Evolutionary conservation across 2,113 vertebrate species (phyloP), one percentile per base, ranked within the genome.

Genomic region (Colossoma macropomum): DNA sequence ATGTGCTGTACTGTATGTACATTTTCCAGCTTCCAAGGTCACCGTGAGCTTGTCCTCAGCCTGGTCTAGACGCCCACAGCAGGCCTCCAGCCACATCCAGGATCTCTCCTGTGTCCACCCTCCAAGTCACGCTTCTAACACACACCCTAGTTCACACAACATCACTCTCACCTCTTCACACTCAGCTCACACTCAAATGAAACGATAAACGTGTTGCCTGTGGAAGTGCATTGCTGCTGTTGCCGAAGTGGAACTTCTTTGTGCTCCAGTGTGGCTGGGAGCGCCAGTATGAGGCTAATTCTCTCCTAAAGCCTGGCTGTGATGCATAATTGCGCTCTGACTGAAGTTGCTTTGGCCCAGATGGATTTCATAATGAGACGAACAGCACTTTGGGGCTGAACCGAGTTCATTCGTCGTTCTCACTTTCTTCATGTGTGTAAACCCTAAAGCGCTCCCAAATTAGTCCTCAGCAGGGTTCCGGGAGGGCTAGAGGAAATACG

Each of bases 361-460:
- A 69, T 0, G 73, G 78, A 70, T 5, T 81, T 62, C 59, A 75
- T 81, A 85, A 89, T 80, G 77, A 90, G 73, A 78, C 68, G 77
- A 84, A 74, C 63, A 71, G 38, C 34, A n/a, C 76, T 66, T 73
- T 59, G 85, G 30, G 56, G 34, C 56, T 48, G 41, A 85, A 63
- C 48, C 71, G 81, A 62, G 74, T 81, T 88, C 79, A 70, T 84
- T 89, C 84, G 83, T 80, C 81, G 72, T 83, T 72, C 75, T 86
- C 81, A 73, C 86, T 85, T 90, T 86, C 68, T 71, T 74, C 72
- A 81, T 62, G 85, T 66, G 81, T 91, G 84, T 72, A 77, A 83
- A 91, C 85, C 88, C 83, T 84, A 82, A 86, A 80, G 84, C 80
- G 83, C 68, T 81, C 60, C 74, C 16, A 27, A 89, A 90, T 91